These are phyloP conservation scores for Babylonia areolata DNA, from an alignment of 1,140 invertebrate genomes.

Conservation along the genomic window DNA sequence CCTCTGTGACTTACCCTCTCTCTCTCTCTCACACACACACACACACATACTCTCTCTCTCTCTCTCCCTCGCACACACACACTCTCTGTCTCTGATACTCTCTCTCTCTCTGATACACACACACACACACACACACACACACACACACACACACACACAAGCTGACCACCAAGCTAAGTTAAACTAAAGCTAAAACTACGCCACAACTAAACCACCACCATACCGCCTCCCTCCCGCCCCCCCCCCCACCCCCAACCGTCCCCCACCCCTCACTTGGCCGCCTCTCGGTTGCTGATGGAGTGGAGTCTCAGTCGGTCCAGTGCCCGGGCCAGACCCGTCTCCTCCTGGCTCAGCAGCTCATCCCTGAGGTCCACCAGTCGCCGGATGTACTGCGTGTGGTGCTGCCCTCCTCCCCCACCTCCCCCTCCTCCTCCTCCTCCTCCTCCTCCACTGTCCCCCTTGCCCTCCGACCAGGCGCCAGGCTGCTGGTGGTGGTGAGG, in stretches of 20 bases:
- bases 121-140: neutral
- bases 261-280: slow-evolving; percentile 27
- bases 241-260: no score
- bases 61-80: no score
- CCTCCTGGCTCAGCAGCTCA: slow-evolving; percentile 64
- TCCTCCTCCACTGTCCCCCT: slow-evolving; percentile 25
- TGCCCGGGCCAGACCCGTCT: slow-evolving; percentile 62
- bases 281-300: slow-evolving; percentile 44
- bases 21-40: no score
- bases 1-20: no score
- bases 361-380: slow-evolving; percentile 62
- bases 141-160: slow-evolving; percentile 24
- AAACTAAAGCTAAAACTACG: slow-evolving; percentile 26
- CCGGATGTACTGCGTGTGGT: slow-evolving; percentile 66
- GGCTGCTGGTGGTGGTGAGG: slow-evolving; percentile 31
- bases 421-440: slow-evolving; percentile 39
- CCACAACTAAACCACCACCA: neutral
- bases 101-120: no score
- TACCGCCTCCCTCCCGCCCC: no score
- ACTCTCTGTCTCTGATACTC: no score
- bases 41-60: no score
- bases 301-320: slow-evolving; percentile 63
- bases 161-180: slow-evolving; percentile 3
- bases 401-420: slow-evolving; percentile 43
- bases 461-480: slow-evolving; percentile 25